phyloP scores from a whole-genome alignment of 2,797 vertebrate genomes.

The Dallia pectoralis region DNA sequence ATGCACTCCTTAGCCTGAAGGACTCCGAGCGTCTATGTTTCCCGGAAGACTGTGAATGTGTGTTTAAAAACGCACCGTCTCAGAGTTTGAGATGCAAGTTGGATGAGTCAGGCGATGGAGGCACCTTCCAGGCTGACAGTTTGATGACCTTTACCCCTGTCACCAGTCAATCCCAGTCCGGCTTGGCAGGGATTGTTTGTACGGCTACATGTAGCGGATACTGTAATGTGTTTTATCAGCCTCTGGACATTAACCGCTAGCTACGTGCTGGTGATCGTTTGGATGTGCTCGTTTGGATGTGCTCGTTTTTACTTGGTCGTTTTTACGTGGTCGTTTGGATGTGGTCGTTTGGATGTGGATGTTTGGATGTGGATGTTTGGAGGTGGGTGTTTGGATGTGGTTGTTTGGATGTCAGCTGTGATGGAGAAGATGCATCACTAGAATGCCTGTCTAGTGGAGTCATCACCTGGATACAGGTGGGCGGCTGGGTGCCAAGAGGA shows the following conservation, averaged over 20 bases:
- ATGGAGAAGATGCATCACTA: slow-evolving; percentile 26
- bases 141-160: no score
- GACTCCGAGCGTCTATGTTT: no score
- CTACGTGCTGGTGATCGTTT: slow-evolving; percentile 36
- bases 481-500: slow-evolving; percentile 45
- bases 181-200: neutral
- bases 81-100: no score
- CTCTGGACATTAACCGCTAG: slow-evolving; percentile 23
- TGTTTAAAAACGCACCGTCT: no score
- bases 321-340: no score
- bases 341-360: slow-evolving; percentile 38
- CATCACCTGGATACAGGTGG: slow-evolving; percentile 45
- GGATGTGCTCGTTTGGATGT: slow-evolving; percentile 38
- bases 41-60: no score
- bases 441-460: slow-evolving; percentile 46
- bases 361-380: slow-evolving; percentile 42
- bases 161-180: neutral
- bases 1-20: no score
- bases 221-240: slow-evolving; percentile 6
- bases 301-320: no score
- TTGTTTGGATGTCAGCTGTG: slow-evolving; percentile 33
- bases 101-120: no score
- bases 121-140: no score
- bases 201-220: neutral
- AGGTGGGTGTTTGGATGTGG: slow-evolving; percentile 38